Conservation (phyloP, 1,140 invertebrate species). For the Heliothis subflexa region DNA sequence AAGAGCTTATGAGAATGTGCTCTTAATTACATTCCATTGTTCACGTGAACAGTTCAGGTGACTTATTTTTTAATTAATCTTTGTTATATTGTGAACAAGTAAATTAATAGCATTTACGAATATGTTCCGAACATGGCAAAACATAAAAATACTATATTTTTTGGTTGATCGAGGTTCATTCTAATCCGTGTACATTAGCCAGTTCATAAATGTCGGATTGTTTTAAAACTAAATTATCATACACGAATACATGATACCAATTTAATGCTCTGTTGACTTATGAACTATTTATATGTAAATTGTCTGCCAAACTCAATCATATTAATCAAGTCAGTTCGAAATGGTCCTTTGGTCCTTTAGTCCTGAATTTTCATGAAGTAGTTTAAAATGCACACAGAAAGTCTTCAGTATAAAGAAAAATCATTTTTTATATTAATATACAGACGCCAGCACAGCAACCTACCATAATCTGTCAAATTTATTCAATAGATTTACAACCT, state of each 20-base stretch:
- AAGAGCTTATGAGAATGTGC: constrained; percentile 32
- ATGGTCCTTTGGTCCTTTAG: neutral
- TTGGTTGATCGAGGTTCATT: too few species aligned
- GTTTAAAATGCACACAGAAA: neutral
- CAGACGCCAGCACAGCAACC: too few species aligned
- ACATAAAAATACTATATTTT: too few species aligned
- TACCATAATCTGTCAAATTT: too few species aligned
- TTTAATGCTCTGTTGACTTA: constrained; percentile 28
- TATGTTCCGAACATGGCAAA: too few species aligned
- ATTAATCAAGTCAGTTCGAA: constrained; percentile 1
- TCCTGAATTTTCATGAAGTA: neutral
- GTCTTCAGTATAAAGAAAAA: neutral
- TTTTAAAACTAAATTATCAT: constrained; percentile 16
- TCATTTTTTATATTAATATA: neutral
- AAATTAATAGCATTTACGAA: neutral
- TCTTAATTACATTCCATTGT: constrained; percentile 54
- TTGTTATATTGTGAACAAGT: neutral
- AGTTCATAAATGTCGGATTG: neutral
- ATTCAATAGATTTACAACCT: too few species aligned
- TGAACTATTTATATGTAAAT: constrained; percentile 37
- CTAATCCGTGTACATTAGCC: too few species aligned
- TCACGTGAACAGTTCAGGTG: constrained; percentile 21
- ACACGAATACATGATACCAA: constrained; percentile 7
- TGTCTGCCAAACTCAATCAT: constrained; percentile 1
- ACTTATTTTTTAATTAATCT: constrained; percentile 7